Conservation (phyloP, 2,113 vertebrate genomes). For the Lagenorhynchus albirostris region DNA sequence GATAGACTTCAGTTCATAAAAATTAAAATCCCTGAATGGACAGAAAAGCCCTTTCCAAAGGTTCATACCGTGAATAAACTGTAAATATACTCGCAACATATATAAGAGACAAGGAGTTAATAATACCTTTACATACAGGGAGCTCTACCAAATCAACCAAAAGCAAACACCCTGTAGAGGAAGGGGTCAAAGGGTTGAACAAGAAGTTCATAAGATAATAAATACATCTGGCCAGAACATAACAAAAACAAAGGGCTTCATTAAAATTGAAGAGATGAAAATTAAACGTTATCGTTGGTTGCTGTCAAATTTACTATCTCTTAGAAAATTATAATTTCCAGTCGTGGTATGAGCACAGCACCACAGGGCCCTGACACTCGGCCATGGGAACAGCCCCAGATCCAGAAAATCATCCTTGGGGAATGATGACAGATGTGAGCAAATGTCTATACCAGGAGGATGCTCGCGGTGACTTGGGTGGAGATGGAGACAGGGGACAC, state of each 20-base stretch:
- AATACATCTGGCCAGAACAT: not conserved
- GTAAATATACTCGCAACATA: not conserved
- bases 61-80: not conserved
- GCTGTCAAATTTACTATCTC: not conserved
- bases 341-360: not conserved
- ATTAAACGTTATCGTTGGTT: not conserved
- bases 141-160: no score
- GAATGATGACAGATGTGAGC: not conserved
- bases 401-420: not conserved
- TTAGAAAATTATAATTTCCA: not conserved
- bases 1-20: not conserved
- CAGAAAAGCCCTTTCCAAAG: not conserved
- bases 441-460: not conserved
- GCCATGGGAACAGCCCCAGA: not conserved
- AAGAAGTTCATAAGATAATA: not conserved
- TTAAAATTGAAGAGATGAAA: not conserved
- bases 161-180: not conserved
- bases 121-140: not conserved
- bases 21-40: not conserved
- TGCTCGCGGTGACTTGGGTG: not conserved
- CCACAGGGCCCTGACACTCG: accelerated
- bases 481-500: not conserved
- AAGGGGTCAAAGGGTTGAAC: not conserved
- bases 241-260: not conserved
- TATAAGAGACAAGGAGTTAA: not conserved